phyloP scores from a whole-genome alignment of 2,888 invertebrate genomes.

The Leucophenga montana region DNA sequence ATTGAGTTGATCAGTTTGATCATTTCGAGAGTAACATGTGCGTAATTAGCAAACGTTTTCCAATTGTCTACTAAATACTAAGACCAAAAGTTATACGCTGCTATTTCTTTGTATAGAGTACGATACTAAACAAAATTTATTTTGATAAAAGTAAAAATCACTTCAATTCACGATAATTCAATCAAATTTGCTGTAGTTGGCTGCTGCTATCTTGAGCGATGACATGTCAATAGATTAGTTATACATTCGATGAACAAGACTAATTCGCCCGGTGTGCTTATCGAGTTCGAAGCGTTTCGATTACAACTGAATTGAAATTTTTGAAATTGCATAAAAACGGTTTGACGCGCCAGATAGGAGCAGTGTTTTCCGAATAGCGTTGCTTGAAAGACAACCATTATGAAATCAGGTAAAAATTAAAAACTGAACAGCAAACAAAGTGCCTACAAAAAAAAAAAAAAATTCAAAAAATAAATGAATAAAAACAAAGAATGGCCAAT shows the following conservation, averaged over 20 bases:
- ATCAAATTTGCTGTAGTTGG: conserved; percentile 11
- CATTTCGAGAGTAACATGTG: not conserved
- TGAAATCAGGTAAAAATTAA: conserved; percentile 41
- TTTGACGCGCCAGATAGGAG: not conserved
- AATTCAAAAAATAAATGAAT: not conserved
- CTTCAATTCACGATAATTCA: conserved; percentile 25
- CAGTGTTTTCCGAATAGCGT: conserved; percentile 30
- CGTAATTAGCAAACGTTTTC: not conserved
- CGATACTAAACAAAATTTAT: not conserved
- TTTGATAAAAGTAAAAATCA: not conserved
- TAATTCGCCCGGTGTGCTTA: conserved; percentile 7
- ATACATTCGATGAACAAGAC: conserved; percentile 17
- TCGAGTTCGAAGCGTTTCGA: not conserved
- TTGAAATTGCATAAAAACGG: conserved; percentile 38
- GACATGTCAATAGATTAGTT: conserved; percentile 33
- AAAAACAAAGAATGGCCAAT: too few species aligned
- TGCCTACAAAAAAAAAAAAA: too few species aligned
- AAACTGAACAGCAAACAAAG: not conserved
- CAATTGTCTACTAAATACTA: not conserved
- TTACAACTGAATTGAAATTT: not conserved
- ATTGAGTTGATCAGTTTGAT: not conserved
- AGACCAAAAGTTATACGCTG: not conserved
- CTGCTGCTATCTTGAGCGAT: conserved; percentile 7
- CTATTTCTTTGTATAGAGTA: not conserved
- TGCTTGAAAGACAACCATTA: conserved; percentile 29